Evolutionary conservation across 2,888 invertebrate genomes (phyloP), one percentile per base, ranked within the genome.

Genomic region (Neuroscelio doddi): DNA sequence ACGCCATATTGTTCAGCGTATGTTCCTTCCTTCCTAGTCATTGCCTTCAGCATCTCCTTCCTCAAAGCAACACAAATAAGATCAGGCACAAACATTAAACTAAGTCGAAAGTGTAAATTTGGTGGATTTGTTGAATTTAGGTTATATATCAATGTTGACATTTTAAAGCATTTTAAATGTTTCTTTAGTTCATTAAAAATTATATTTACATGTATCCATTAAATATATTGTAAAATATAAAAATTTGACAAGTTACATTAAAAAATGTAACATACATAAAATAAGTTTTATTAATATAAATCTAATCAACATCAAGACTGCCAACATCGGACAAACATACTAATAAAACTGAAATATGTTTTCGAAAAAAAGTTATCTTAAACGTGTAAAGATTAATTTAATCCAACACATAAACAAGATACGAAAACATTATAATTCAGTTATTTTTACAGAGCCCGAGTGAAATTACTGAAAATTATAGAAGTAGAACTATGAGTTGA

Each of bases 1-100:
- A 72, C 77, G 79, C 80, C 81, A 77, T 80, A 82, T 80, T 83
- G 81, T 81, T 80, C 76, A 74, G 75, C 79, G 78, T 80, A 79
- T 80, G 81, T 74, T 55, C 46, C 55, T 56, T 69, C 65, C 69
- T 62, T 62, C 63, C 56, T 53, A 34, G 53, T 38, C 53, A 52
- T 68, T 39, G 68, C 68, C 64, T 64, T 64, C 53, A 61, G 68
- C 64, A 45, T 46, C 63, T 61, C 67, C 61, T 61, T 61, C 50
- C 64, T 57, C 68, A 41, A 51, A 56, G 62, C 56, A 64, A 64
- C 64, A 50, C 64, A 68, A 68, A 68, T 64, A 68, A 68, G 68
- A 68, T 68, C 67, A 64, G 52, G 50, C 59, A 50, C 67, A 68
- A 68, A 68, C 59, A 68, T 68, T 62, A 42, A 59, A 61, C 67